These are phyloP conservation scores for Ornithorhynchus anatinus DNA, from an alignment of 2,113 vertebrate species.

Conservation along the genomic window DNA sequence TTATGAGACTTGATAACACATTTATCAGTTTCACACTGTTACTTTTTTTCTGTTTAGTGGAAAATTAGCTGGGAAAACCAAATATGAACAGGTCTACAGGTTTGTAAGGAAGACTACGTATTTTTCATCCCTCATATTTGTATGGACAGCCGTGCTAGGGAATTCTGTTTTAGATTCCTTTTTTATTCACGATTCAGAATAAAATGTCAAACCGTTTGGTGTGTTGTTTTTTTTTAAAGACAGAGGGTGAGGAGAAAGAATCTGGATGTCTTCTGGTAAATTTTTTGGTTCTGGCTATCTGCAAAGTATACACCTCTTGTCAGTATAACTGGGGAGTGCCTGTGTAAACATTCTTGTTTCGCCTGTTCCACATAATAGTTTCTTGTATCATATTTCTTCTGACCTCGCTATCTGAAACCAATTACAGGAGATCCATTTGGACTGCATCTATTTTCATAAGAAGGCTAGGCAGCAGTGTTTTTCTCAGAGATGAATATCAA, in stretches of 20 bases:
- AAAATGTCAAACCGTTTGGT: slow-evolving; percentile 22
- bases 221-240: slow-evolving; percentile 35
- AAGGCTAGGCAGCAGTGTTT: slow-evolving; percentile 88
- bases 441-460: slow-evolving; percentile 98
- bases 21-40: slow-evolving; percentile 72
- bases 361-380: slow-evolving; percentile 90
- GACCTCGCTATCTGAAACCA: slow-evolving; percentile 99
- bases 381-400: slow-evolving; percentile 94
- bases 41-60: slow-evolving; percentile 64
- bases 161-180: slow-evolving; percentile 58
- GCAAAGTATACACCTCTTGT: slow-evolving; percentile 72
- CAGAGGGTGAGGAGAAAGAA: slow-evolving; percentile 35
- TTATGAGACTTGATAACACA: slow-evolving; percentile 77
- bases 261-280: slow-evolving; percentile 61
- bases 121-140: slow-evolving; percentile 16
- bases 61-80: slow-evolving; percentile 54
- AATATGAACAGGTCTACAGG: slow-evolving; percentile 46
- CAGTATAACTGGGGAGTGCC: slow-evolving; percentile 87
- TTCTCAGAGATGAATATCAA: slow-evolving; percentile 98
- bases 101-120: slow-evolving; percentile 12
- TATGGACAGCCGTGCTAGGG: slow-evolving; percentile 57
- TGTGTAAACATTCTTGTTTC: slow-evolving; percentile 98
- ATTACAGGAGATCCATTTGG: slow-evolving; percentile 98
- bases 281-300: slow-evolving; percentile 74
- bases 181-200: slow-evolving; percentile 32